These are phyloP conservation scores for Chrysolina haemoptera DNA, from an alignment of 2,888 invertebrate species.

Conservation along the genomic window DNA sequence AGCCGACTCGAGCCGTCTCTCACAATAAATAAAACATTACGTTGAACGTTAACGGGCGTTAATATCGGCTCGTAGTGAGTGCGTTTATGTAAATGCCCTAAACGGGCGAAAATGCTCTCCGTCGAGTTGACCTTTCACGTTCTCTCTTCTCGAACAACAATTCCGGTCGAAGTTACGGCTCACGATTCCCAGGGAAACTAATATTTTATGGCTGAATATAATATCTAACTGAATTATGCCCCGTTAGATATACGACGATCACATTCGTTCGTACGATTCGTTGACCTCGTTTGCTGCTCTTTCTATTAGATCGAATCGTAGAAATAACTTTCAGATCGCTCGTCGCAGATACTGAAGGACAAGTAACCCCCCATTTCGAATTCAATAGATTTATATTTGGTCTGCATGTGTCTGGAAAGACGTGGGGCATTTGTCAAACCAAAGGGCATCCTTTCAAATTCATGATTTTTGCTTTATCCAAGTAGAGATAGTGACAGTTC, in stretches of 20 bases:
- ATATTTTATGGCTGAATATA: constrained; percentile 38
- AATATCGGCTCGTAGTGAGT: constrained; percentile 35
- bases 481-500: too few relatives aligned
- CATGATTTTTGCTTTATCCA: too few relatives aligned
- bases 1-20: constrained; percentile 37
- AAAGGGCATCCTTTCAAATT: too few relatives aligned
- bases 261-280: background rate
- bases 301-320: background rate
- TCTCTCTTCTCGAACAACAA: constrained; percentile 36
- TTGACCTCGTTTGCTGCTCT: constrained; percentile 16
- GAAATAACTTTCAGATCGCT: background rate
- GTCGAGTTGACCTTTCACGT: constrained; percentile 45
- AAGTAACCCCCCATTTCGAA: too few relatives aligned
- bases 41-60: constrained; percentile 27
- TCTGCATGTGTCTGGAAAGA: background rate
- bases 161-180: constrained; percentile 44
- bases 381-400: too few relatives aligned
- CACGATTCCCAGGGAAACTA: constrained; percentile 38
- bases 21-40: constrained; percentile 53
- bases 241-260: constrained; percentile 17
- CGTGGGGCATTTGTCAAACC: background rate
- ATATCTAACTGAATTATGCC: constrained; percentile 36
- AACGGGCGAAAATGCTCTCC: constrained; percentile 36
- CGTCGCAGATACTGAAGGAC: too few relatives aligned
- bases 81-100: constrained; percentile 47